Evolutionary conservation across 1,140 invertebrate genomes (phyloP), one percentile per base, ranked within the genome.

Genomic region (Phenacoccus solenopsis): DNA sequence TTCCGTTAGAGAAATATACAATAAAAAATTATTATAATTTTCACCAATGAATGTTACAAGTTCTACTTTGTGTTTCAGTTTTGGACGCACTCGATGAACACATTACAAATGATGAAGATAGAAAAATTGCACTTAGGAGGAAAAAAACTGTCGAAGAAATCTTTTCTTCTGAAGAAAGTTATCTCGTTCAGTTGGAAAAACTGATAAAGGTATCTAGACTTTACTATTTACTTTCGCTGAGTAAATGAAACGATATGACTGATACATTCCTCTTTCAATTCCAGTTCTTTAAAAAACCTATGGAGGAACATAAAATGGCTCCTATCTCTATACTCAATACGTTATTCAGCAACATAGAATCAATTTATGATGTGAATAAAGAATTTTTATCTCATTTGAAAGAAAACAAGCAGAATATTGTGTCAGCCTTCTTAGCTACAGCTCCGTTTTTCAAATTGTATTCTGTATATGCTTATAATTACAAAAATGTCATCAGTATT

Each of bases 401-500:
- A 74, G 75, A 81, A 35, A 81, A 84, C 74, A 77, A 80, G 67
- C 78, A 84, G 61, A 84, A 87, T 78, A 81, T 90, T 49, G 84
- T 85, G 0, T 75, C 80, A 72, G 86, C 87, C 7, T 90, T 91
- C 76, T 79, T 82, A 0, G 86, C 85, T 74, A 79, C 90, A 57
- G 88, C 86, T 20, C 88, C 88, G 10, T 90, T 88, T 78, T 85
- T 91, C 24, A 91, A 90, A 77, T 77, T 90, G 16, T 91, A 91
- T 75, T 88, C 88, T 2, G 84, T 86, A 1, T 90, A 90, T 78
- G 88, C 88, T 1, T 88, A 87, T 69, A 87, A 88, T 75, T 90
- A 89, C 77, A 85, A 85, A 73, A 72, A 68, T 68, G 67, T 72
- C 27, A 68, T 75, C 35, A 30, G 32, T 68, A 70, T 70, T 67